Conservation (phyloP, 2,888 invertebrate species). For the Sarcophaga variegata region DNA sequence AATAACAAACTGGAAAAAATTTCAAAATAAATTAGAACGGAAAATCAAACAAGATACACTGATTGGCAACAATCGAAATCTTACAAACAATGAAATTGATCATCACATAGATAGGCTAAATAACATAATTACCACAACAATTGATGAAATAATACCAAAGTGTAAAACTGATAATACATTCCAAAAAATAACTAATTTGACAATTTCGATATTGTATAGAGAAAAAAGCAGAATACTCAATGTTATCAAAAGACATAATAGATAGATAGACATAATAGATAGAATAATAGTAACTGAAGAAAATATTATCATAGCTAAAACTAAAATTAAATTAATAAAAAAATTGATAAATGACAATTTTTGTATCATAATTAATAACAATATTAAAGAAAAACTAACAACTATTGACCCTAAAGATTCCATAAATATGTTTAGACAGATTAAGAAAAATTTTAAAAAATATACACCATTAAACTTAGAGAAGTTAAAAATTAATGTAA, state of each 20-base stretch:
- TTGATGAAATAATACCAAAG: background rate
- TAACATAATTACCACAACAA: background rate
- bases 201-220: too few species aligned
- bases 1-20: background rate
- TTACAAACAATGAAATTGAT: slow-evolving; percentile 8
- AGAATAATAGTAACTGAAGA: too few species aligned
- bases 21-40: background rate
- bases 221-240: too few species aligned
- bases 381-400: background rate
- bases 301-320: too few species aligned
- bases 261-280: too few species aligned
- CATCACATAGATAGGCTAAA: background rate
- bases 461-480: background rate
- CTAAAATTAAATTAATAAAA: too few species aligned
- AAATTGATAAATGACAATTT: too few species aligned
- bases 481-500: too few species aligned
- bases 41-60: background rate
- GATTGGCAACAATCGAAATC: background rate
- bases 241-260: too few species aligned
- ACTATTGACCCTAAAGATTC: background rate
- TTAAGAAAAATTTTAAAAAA: slow-evolving; percentile 11
- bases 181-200: too few species aligned
- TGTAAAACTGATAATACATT: too few species aligned
- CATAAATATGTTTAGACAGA: background rate
- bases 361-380: too few species aligned